Evolutionary conservation across 1,140 invertebrate species (phyloP).

Genomic region (Aphaenogaster ashmeadi): DNA sequence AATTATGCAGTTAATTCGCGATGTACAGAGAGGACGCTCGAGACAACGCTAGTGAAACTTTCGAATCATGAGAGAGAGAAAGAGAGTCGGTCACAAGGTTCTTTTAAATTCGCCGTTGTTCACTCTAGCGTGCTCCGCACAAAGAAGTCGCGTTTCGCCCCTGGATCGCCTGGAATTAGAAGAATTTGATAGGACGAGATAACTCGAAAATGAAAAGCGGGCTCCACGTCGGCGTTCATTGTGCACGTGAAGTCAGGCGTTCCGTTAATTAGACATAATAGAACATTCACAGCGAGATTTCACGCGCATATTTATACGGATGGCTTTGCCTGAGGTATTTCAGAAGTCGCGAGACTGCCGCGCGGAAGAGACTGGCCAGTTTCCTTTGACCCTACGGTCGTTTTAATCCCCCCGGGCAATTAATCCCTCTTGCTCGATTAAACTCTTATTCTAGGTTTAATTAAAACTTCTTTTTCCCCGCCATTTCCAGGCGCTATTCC

Average conservation of each 20-base stretch:
- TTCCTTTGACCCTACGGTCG: slow-evolving; percentile 76
- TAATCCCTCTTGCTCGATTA: slow-evolving; percentile 83
- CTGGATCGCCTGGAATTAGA: slow-evolving; percentile 45
- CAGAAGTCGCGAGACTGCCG: slow-evolving; percentile 62
- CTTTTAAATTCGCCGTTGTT: slow-evolving; percentile 48
- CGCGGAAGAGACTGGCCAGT: slow-evolving; percentile 20
- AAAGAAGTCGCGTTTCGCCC: slow-evolving; percentile 31
- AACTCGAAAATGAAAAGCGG: slow-evolving; percentile 51
- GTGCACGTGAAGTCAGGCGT: slow-evolving; percentile 55
- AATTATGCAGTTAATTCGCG: slow-evolving; percentile 9
- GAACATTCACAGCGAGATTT: slow-evolving; percentile 69
- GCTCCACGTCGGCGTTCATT: slow-evolving; percentile 30
- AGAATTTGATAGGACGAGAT: slow-evolving; percentile 54
- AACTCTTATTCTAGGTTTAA: slow-evolving; percentile 83
- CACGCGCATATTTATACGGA: slow-evolving; percentile 72
- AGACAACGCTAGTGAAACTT: slow-evolving; percentile 23
- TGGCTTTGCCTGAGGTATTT: slow-evolving; percentile 65
- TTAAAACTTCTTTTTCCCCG: slow-evolving; percentile 81
- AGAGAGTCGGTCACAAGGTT: background rate
- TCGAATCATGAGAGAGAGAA: background rate
- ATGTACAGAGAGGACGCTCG: background rate
- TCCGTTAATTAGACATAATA: slow-evolving; percentile 65
- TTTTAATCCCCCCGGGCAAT: slow-evolving; percentile 77
- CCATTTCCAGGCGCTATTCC: slow-evolving; percentile 55
- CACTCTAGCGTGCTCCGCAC: slow-evolving; percentile 15